Conservation (phyloP, 2,113 vertebrate genomes). For the Elanus axillaris region DNA sequence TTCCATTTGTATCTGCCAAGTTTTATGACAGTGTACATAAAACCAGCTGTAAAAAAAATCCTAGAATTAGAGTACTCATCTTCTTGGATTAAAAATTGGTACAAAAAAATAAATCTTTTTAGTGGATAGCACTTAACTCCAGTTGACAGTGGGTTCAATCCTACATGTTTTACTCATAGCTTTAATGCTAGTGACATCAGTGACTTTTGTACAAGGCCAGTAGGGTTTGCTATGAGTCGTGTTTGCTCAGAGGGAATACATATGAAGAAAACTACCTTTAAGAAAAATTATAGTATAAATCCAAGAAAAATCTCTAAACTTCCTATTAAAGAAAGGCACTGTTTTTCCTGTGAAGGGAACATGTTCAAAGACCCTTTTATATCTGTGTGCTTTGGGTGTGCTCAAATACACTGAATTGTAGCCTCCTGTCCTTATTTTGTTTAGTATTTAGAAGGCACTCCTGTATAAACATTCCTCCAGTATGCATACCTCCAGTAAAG, state of each 20-base stretch:
- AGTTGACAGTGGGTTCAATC: neutral
- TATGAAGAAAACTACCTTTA: neutral
- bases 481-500: neutral
- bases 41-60: slow-evolving; percentile 7
- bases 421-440: neutral
- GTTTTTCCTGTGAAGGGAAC: neutral
- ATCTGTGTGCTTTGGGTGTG: neutral
- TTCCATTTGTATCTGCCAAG: slow-evolving; percentile 38
- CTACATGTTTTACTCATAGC: neutral
- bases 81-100: slow-evolving; percentile 32
- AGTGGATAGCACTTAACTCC: neutral
- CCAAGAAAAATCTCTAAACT: neutral
- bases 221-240: neutral
- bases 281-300: neutral
- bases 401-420: neutral
- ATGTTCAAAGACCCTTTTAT: neutral
- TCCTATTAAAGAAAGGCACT: neutral
- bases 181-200: neutral
- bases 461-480: neutral
- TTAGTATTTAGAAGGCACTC: neutral
- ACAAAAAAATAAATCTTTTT: slow-evolving; percentile 7
- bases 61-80: slow-evolving; percentile 13
- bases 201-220: neutral
- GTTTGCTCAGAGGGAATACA: neutral
- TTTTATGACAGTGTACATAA: slow-evolving; percentile 47